Evolutionary conservation across 2,888 invertebrate genomes (phyloP).

Genomic region (Chirona hameri): DNA sequence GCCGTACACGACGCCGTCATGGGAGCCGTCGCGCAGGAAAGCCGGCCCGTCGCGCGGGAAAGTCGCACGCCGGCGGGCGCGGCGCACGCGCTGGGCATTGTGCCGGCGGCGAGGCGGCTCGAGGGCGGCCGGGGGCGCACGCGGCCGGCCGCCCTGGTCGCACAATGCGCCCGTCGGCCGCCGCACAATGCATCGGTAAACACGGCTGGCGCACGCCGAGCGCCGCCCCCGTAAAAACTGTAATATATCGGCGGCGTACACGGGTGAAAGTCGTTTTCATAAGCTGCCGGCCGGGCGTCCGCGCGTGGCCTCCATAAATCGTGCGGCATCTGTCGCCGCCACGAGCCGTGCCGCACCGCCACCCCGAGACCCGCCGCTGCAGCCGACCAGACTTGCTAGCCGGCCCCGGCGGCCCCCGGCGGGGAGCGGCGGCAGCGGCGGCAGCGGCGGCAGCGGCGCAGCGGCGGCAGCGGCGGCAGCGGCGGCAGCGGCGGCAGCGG

Average conservation of each 20-base stretch:
- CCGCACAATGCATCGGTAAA: slow-evolving; percentile 1
- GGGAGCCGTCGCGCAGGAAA: background rate
- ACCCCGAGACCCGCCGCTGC: background rate
- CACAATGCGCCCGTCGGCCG: no score
- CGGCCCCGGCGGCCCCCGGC: background rate
- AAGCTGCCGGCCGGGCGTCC: background rate
- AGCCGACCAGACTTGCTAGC: background rate
- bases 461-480: no score
- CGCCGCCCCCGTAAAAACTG: background rate
- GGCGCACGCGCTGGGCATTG: background rate
- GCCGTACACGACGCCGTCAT: background rate
- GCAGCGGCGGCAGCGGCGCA: no score
- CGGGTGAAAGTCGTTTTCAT: slow-evolving; percentile 2
- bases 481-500: no score
- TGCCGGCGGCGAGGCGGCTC: background rate
- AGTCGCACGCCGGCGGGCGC: background rate
- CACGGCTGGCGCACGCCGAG: background rate
- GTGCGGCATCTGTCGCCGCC: background rate
- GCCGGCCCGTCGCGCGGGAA: background rate
- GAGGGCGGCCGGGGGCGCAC: background rate
- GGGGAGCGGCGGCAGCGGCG: no score
- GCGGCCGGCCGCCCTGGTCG: background rate
- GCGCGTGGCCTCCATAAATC: slow-evolving; percentile 4
- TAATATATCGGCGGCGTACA: background rate
- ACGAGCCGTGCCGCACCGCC: background rate